Percentiles rank a stretch among this genome's conserved stretches.
Evolutionary conservation across 2,797 vertebrate genomes (phyloP).

Genomic region (Eulemur rubriventer): DNA sequence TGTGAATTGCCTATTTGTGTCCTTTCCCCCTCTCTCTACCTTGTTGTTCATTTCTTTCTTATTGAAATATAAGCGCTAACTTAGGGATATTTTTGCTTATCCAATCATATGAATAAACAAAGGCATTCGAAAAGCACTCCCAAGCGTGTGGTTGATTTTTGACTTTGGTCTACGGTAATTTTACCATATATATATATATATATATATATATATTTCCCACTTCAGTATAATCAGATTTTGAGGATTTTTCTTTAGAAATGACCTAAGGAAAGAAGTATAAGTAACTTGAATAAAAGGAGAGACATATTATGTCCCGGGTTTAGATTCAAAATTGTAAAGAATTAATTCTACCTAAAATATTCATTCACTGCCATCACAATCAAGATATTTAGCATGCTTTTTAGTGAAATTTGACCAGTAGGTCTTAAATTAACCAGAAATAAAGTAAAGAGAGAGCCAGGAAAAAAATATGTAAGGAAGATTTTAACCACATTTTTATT

Average conservation of each 20-base stretch:
- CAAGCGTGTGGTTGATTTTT: neutral
- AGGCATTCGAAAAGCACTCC: neutral
- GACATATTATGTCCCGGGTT: neutral
- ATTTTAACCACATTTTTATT: neutral
- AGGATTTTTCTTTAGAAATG: conserved; percentile 19
- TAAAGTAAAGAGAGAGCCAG: neutral
- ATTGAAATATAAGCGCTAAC: neutral
- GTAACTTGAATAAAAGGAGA: neutral
- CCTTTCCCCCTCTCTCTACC: neutral
- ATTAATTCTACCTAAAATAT: conserved; percentile 17
- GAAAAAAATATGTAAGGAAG: neutral
- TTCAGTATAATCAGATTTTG: conserved; percentile 23
- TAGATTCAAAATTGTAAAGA: conserved; percentile 1
- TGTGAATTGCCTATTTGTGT: neutral
- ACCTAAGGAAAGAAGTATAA: neutral
- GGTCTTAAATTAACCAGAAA: conserved; percentile 27
- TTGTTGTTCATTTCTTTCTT: neutral
- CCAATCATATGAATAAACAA: neutral
- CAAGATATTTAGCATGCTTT: neutral
- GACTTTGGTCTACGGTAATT: neutral
- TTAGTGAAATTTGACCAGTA: neutral
- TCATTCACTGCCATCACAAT: neutral
- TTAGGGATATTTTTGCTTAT: neutral
- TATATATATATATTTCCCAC: neutral
- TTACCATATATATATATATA: too few species aligned